Conservation (phyloP, 2,888 invertebrate species). For the Callinectes sapidus region DNA sequence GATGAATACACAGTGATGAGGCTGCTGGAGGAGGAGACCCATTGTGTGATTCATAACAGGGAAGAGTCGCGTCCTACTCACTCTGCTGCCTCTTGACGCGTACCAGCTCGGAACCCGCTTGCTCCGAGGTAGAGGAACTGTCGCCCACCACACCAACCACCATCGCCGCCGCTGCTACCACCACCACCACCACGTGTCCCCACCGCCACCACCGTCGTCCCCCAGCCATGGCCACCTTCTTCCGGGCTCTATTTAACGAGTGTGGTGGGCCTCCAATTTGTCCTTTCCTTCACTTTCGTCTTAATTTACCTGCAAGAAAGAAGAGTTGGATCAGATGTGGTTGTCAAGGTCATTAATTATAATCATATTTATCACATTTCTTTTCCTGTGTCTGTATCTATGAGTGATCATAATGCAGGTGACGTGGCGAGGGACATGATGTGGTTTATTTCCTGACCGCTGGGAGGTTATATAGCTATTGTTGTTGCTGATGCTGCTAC, state of each 20-base stretch:
- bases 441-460: no score
- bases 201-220: constrained; percentile 14
- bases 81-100: not conserved
- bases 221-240: not conserved
- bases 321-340: not conserved
- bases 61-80: not conserved
- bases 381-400: not conserved
- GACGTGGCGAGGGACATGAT: not conserved
- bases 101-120: not conserved
- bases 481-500: no score
- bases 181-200: constrained; percentile 23
- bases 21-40: not conserved
- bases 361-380: not conserved
- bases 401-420: not conserved
- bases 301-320: constrained; percentile 3
- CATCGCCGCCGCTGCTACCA: not conserved
- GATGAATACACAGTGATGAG: not conserved
- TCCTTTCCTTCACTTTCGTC: not conserved
- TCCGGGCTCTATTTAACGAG: not conserved
- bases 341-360: not conserved
- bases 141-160: not conserved
- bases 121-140: not conserved
- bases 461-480: no score
- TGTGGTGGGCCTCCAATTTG: constrained; percentile 8
- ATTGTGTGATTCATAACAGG: not conserved